phyloP scores from a whole-genome alignment of 2,797 vertebrate species.

The Heteromormyrus szaboi region DNA sequence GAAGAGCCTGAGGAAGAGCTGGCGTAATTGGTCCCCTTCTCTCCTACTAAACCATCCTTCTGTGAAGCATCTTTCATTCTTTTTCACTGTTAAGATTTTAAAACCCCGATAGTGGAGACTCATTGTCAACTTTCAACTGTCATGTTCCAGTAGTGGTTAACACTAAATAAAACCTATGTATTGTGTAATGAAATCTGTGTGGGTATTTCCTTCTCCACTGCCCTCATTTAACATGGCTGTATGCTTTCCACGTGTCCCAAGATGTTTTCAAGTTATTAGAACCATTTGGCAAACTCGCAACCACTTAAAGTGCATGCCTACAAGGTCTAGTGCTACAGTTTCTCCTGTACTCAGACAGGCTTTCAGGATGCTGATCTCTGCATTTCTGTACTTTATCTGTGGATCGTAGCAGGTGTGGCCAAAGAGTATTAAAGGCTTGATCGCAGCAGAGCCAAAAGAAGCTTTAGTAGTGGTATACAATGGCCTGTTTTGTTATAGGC shows the following conservation, averaged over 20 bases:
- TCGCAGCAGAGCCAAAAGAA: background rate
- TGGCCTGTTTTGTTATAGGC: background rate
- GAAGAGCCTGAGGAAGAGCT: slow-evolving; percentile 40
- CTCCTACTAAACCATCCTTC: background rate
- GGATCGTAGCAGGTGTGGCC: background rate
- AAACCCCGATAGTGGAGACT: background rate
- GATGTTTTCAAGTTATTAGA: background rate
- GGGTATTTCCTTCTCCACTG: background rate
- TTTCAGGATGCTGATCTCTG: background rate
- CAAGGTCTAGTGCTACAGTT: background rate
- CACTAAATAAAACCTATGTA: slow-evolving; percentile 17
- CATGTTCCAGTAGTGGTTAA: slow-evolving; percentile 5
- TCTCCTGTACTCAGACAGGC: background rate
- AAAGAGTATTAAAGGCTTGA: background rate
- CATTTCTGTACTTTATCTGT: background rate
- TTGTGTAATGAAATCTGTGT: background rate
- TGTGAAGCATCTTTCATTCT: background rate
- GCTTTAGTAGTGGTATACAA: background rate
- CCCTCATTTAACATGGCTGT: background rate
- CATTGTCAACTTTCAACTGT: slow-evolving; percentile 3
- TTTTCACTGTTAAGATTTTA: background rate
- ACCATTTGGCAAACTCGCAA: background rate
- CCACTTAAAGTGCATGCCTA: background rate
- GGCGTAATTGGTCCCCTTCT: background rate
- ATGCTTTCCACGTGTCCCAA: background rate